These are phyloP conservation scores for Diploscapter pachys DNA, from an alignment of 1,140 invertebrate genomes.

Conservation along the genomic window DNA sequence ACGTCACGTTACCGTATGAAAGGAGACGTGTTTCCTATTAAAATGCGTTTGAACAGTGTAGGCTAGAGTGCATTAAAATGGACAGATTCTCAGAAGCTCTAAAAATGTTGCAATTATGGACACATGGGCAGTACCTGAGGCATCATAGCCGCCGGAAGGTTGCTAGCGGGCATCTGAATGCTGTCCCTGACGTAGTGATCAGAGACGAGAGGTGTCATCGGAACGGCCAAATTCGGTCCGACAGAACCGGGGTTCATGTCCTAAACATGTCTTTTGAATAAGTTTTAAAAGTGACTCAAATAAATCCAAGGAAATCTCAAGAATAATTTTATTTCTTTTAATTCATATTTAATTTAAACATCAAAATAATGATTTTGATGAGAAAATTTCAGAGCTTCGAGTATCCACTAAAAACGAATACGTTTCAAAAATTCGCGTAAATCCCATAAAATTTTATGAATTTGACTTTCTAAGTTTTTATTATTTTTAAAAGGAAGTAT, in stretches of 20 bases:
- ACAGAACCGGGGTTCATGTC: slow-evolving; percentile 22
- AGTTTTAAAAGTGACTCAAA: neutral
- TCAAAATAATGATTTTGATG: no score
- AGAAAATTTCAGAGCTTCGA: no score
- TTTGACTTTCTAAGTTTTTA: neutral
- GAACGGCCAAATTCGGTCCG: slow-evolving; percentile 28
- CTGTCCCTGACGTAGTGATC: slow-evolving; percentile 3
- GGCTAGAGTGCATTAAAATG: neutral
- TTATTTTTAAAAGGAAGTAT: neutral
- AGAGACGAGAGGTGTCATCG: slow-evolving; percentile 30
- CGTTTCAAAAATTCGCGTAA: no score
- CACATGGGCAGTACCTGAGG: no score
- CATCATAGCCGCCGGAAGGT: slow-evolving; percentile 14
- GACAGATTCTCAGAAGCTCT: no score
- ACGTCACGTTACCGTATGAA: no score
- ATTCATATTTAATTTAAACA: no score
- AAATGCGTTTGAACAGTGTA: no score
- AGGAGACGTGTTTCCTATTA: no score
- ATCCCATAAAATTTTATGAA: neutral
- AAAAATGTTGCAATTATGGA: neutral
- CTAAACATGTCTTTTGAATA: neutral
- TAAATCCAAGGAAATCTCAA: no score
- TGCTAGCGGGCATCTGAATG: slow-evolving; percentile 10
- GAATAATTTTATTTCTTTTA: no score
- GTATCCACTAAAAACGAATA: no score